Evolutionary conservation across 2,888 invertebrate species (phyloP).

Genomic region (Luperina testacea): DNA sequence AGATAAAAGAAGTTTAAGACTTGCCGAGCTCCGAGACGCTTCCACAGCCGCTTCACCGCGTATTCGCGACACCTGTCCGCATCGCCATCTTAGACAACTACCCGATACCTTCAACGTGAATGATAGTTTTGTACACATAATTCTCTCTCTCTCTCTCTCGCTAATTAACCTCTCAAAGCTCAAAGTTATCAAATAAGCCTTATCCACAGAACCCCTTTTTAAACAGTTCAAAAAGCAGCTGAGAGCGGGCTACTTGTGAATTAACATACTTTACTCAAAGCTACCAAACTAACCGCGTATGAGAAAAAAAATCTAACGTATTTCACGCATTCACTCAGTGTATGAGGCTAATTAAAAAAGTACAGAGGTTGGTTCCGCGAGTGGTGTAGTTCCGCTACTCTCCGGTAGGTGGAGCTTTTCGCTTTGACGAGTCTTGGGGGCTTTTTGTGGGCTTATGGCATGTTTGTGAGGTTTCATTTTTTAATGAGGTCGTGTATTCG

Average conservation of each 20-base stretch:
- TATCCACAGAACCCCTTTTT: conserved; percentile 72
- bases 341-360: conserved; percentile 90
- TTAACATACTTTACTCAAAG: conserved; percentile 89
- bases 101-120: conserved; percentile 37
- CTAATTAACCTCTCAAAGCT: conserved; percentile 77
- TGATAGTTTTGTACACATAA: conserved; percentile 51
- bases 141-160: conserved; percentile 55
- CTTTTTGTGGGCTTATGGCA: conserved; percentile 79
- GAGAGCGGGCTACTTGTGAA: conserved; percentile 82
- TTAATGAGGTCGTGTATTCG: conserved; percentile 89
- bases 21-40: conserved; percentile 62
- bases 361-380: conserved; percentile 87
- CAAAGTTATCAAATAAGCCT: conserved; percentile 71
- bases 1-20: conserved; percentile 86
- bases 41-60: conserved; percentile 35
- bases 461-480: conserved; percentile 86
- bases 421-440: conserved; percentile 83
- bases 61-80: conserved; percentile 37
- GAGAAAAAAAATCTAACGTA: conserved; percentile 85
- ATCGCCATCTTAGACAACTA: conserved; percentile 26
- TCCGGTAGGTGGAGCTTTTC: conserved; percentile 86
- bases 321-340: conserved; percentile 87
- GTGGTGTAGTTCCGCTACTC: conserved; percentile 89
- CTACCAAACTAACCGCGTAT: conserved; percentile 87
- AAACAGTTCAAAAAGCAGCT: conserved; percentile 81